Evolutionary conservation across 2,797 vertebrate species (phyloP), one percentile per base, ranked within the genome.

Genomic region (Melanotaenia pygmaea): DNA sequence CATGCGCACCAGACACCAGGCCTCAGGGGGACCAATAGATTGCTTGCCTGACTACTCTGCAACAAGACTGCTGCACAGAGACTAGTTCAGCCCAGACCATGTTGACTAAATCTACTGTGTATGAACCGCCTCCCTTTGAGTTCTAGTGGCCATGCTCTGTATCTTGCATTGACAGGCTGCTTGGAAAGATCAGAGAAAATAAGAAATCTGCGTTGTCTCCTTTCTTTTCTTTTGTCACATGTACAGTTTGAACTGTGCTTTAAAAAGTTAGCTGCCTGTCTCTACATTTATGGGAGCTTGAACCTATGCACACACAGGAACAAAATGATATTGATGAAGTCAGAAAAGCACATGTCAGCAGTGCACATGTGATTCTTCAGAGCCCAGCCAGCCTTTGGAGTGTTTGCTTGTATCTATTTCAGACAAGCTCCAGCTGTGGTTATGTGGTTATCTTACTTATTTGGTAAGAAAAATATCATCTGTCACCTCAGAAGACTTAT

Each of bases 1-100:
- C 88, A 85, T 88, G 84, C 75, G 79, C 84, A 86, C 56, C 83
- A 88, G 72, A 74, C 69, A 54, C 67, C 62, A 82, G 72, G 71
- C 88, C 87, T 83, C 66, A 22, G 86, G 89, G 79, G 63, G 78
- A 85, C 82, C 70, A 45, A 67, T 62, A 79, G 72, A 83, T 79
- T 65, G 70, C 62, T 67, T 84, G 77, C 59, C 76, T 86, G 74
- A 77, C 68, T 82, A 38, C 60, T 87, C 51, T 54, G 59, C 67
- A 75, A 75, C 81, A 68, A 68, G 60, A 74, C 69, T 76, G 59
- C 71, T 71, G 64, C 76, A 74, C 61, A 50, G 6, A 35, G 40
- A 35, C 73, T 58, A 56, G 70, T 64, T 50, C 26, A 77, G 72
- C 58, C 57, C 63, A 71, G 59, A 60, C 81, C 53, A 38, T 12